Evolutionary conservation across 2,113 vertebrate species (phyloP).

Genomic region (Excalfactoria chinensis): DNA sequence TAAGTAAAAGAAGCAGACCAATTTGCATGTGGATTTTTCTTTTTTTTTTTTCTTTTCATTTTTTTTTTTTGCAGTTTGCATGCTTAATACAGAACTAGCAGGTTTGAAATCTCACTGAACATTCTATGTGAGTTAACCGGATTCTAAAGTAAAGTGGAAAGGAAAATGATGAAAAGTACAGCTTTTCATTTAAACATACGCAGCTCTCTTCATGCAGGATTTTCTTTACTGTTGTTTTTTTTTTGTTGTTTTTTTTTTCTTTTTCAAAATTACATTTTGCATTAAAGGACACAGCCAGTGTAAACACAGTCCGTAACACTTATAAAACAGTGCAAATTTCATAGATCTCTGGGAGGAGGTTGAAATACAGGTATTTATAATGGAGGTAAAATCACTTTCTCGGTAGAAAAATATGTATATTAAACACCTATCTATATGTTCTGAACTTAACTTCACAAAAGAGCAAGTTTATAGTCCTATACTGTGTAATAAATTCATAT

Average conservation of each 20-base stretch:
- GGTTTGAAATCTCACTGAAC: conserved; percentile 76
- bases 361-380: conserved; percentile 70
- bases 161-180: conserved; percentile 76
- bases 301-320: conserved; percentile 79
- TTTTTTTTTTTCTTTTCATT: not conserved
- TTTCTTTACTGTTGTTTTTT: conserved; percentile 44
- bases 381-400: conserved; percentile 69
- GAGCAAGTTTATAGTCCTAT: conserved; percentile 63
- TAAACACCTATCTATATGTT: conserved; percentile 60
- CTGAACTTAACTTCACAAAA: conserved; percentile 69
- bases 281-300: conserved; percentile 78
- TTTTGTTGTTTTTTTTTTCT: not conserved
- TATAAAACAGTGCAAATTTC: conserved; percentile 76
- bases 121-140: conserved; percentile 73
- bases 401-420: conserved; percentile 72
- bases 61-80: conserved; percentile 70
- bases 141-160: conserved; percentile 73
- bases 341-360: conserved; percentile 60
- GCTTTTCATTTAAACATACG: conserved; percentile 74
- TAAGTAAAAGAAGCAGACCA: conserved; percentile 78
- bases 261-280: conserved; percentile 67
- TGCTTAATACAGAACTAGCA: conserved; percentile 78
- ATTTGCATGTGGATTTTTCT: conserved; percentile 25
- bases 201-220: conserved; percentile 77
- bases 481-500: conserved; percentile 56